These are phyloP conservation scores for Mycetomoellerius zeteki DNA, from an alignment of 1,140 invertebrate species.

Conservation along the genomic window DNA sequence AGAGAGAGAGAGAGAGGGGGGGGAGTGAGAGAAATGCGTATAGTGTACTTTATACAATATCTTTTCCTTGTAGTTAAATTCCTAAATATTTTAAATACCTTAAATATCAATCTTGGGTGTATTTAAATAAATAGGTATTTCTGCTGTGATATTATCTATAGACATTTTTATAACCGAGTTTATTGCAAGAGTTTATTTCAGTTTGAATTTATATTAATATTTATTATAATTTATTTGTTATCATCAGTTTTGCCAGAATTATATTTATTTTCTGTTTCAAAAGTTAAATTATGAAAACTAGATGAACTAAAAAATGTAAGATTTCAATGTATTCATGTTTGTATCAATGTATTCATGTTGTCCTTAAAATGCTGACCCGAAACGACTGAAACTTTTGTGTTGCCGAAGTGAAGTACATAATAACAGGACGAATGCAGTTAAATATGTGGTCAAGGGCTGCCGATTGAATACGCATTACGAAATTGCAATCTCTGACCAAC, in stretches of 20 bases:
- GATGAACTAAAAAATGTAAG: too few relatives aligned
- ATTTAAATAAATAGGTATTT: background rate
- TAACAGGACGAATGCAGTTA: constrained; percentile 5
- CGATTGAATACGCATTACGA: constrained; percentile 4
- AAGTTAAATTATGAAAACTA: background rate
- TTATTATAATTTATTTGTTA: background rate
- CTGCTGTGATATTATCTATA: background rate
- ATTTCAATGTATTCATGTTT: background rate
- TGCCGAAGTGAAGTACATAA: constrained; percentile 1
- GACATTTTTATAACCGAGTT: background rate
- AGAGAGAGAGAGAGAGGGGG: background rate
- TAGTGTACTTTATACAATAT: background rate
- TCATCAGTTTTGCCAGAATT: background rate
- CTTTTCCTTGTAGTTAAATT: background rate
- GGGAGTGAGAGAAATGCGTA: background rate
- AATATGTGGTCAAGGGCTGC: constrained; percentile 39
- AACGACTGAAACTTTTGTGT: constrained; percentile 7
- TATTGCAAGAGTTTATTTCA: background rate
- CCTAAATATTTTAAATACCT: background rate
- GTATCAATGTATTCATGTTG: background rate
- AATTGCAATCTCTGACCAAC: constrained; percentile 5
- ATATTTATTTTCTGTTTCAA: background rate
- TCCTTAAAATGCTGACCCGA: background rate
- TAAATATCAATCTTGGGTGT: background rate
- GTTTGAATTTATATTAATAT: background rate